Evolutionary conservation across 2,113 vertebrate genomes (phyloP), one percentile per base, ranked within the genome.

Genomic region (Narcine bancroftii): DNA sequence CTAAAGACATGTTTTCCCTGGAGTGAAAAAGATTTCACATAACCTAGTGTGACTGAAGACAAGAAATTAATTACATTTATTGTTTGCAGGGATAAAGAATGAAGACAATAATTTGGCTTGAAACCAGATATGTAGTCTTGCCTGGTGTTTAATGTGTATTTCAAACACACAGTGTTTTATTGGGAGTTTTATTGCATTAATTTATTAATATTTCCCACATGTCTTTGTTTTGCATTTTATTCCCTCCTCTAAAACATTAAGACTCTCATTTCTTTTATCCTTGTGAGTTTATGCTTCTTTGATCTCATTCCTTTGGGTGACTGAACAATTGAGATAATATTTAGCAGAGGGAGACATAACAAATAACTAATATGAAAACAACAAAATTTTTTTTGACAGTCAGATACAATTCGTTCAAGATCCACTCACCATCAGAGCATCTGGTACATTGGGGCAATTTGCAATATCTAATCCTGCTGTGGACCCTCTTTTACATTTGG

Each of bases 1-100:
- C 21, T 17, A 19, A 65, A 69, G 65, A 69, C 42, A 33, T 69
- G 63, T 69, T 91, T 65, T 69, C 63, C 63, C 87, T 45, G n/a
- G 19, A 11, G 87, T 91, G 56, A 45, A 9, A 45, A 63, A 65
- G 63, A 39, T 1, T 91, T 65, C 45, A 66, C 33, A 65, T 66
- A 39, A 91, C 42, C 65, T 69, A 45, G 39, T n/a, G 33, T 69
- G 39, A 26, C 24, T 69, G 89, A 69, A 33, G 63, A 71, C 63
- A 91, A n/a, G 81, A 91, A 91, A 91, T 42, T 91, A 69, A 69
- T 91, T 91, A 69, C 63, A 42, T 29, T 91, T 33, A 69, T 65
- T 69, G 65, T 69, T 91, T 91, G 42, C 39, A 47, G 63, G 29
- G 89, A 91, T 66, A 69, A 91, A 91, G 85, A 39, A 36, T 36